Percentiles rank a stretch among this genome's conserved stretches.
phyloP scores from a whole-genome alignment of 1,140 invertebrate genomes.

The Bombus pascuorum region DNA sequence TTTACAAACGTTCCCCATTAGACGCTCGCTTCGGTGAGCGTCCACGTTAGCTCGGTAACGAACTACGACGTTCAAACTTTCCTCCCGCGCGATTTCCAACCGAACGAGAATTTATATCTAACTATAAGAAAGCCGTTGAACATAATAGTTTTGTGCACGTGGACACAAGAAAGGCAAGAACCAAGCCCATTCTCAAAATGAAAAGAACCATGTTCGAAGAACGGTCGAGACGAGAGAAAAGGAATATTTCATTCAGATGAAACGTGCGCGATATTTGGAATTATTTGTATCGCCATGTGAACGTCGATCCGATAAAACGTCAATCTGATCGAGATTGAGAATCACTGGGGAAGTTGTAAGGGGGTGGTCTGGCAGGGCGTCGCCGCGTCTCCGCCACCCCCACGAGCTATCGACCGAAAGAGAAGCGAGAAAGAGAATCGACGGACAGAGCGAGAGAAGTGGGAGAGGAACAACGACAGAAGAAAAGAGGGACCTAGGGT shows the following conservation, averaged over 20 bases:
- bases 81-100: too few species aligned
- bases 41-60: not conserved
- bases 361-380: slow-evolving; percentile 79
- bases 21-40: not conserved
- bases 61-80: not conserved
- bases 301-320: not conserved
- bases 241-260: not conserved
- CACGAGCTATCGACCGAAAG: slow-evolving; percentile 81
- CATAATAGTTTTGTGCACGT: not conserved
- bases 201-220: not conserved
- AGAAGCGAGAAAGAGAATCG: slow-evolving; percentile 60
- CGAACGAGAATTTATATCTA: not conserved
- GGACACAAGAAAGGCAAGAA: not conserved
- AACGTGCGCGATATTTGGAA: not conserved
- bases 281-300: not conserved
- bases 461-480: slow-evolving; percentile 3
- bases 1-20: not conserved
- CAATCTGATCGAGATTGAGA: slow-evolving; percentile 72
- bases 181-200: not conserved
- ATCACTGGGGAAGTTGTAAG: slow-evolving; percentile 73
- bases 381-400: slow-evolving; percentile 81
- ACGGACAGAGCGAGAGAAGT: slow-evolving; percentile 30
- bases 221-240: not conserved
- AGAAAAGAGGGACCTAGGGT: not conserved
- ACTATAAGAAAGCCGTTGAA: not conserved